phyloP scores from a whole-genome alignment of 1,140 invertebrate genomes.

The Ylistrum balloti region DNA sequence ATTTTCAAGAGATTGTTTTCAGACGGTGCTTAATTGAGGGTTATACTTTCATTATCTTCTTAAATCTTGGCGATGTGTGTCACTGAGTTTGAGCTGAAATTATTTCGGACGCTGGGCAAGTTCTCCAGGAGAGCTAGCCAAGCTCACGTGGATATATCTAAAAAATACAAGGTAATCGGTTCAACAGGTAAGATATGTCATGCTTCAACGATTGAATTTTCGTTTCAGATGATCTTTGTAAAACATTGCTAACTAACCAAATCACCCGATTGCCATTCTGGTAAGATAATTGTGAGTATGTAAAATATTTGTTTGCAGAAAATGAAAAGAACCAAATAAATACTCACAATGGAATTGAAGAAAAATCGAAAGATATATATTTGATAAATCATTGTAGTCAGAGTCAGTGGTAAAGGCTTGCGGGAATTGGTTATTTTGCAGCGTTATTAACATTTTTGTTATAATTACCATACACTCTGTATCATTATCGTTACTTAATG shows the following conservation, averaged over 20 bases:
- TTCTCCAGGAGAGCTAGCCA: conserved; percentile 20
- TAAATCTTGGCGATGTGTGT: conserved; percentile 27
- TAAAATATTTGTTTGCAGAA: neutral
- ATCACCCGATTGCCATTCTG: neutral
- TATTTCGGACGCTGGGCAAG: conserved; percentile 5
- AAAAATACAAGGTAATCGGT: neutral
- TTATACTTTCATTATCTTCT: neutral
- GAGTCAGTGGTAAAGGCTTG: no score
- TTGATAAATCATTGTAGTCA: neutral
- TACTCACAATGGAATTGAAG: no score
- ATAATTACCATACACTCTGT: neutral
- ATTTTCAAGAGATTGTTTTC: conserved; percentile 36
- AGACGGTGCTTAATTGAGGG: conserved; percentile 16
- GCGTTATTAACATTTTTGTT: neutral
- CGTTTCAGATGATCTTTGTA: neutral
- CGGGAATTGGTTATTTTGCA: neutral
- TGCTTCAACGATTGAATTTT: neutral
- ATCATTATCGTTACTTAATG: neutral
- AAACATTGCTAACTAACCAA: conserved; percentile 21
- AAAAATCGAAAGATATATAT: neutral
- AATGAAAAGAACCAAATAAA: no score
- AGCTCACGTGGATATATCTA: neutral
- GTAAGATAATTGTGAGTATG: neutral
- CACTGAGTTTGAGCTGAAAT: conserved; percentile 2
- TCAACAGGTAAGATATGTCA: conserved; percentile 1